These are phyloP conservation scores for Orchesella flavescens DNA, from an alignment of 2,888 invertebrate species.

Conservation along the genomic window DNA sequence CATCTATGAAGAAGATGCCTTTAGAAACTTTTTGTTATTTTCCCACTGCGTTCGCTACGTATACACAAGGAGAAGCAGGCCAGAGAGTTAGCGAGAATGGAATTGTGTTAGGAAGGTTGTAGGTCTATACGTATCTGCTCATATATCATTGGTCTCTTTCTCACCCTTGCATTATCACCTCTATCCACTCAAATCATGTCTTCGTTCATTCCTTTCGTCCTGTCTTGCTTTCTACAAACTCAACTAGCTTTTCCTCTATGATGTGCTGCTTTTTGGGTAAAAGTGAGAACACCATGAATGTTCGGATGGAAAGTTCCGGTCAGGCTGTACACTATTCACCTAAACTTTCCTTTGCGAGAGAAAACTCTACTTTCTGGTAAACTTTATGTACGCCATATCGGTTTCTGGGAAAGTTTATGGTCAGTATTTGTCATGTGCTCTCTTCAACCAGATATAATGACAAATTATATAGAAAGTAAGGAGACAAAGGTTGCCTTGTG, in stretches of 20 bases:
- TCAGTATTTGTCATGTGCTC: background rate
- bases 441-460: too few species aligned
- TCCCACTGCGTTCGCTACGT: too few species aligned
- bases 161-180: slow-evolving; percentile 36
- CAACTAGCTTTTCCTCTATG: slow-evolving; percentile 4
- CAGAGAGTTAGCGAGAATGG: too few species aligned
- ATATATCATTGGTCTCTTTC: slow-evolving; percentile 23
- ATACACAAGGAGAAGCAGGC: too few species aligned
- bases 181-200: slow-evolving; percentile 35
- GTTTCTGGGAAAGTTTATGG: background rate
- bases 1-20: background rate
- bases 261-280: too few species aligned
- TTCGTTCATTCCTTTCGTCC: slow-evolving; percentile 14
- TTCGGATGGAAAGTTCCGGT: too few species aligned
- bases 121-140: slow-evolving; percentile 1
- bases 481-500: too few species aligned
- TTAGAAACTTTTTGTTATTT: too few species aligned
- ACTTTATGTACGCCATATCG: slow-evolving; percentile 4
- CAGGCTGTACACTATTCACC: too few species aligned
- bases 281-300: too few species aligned
- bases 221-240: background rate
- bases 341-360: background rate
- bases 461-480: too few species aligned
- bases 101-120: too few species aligned
- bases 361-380: background rate